Conservation (phyloP, 53 echinoderm and acorn worm species). For the Holothuria leucospilota region DNA sequence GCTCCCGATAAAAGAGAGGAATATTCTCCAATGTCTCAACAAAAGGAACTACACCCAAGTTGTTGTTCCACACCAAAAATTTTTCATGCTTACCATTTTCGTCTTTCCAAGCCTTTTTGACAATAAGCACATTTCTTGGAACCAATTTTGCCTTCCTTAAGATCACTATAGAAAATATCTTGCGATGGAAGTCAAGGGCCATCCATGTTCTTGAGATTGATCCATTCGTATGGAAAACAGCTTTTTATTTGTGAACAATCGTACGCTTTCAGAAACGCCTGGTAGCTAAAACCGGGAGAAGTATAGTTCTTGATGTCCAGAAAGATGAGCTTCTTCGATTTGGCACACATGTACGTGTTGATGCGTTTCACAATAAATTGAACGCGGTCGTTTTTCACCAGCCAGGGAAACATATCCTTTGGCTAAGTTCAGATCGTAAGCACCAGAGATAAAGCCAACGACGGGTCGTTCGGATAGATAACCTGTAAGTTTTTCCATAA, state of each 20-base stretch:
- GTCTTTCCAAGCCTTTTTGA: not conserved
- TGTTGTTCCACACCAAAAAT: slow-evolving; percentile 40
- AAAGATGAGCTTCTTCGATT: slow-evolving; percentile 38
- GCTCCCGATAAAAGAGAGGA: slow-evolving; percentile 7
- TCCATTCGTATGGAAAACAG: not conserved
- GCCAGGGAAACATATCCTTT: slow-evolving; percentile 25
- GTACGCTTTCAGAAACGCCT: too few relatives aligned
- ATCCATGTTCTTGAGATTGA: not conserved
- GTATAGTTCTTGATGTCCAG: slow-evolving; percentile 56
- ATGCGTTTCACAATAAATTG: slow-evolving; percentile 26
- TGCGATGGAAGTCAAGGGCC: not conserved
- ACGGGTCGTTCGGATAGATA: too few relatives aligned
- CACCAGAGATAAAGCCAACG: too few relatives aligned
- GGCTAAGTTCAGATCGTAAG: slow-evolving; percentile 8
- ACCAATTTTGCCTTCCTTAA: slow-evolving; percentile 29
- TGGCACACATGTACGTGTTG: slow-evolving; percentile 44
- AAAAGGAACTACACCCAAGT: slow-evolving; percentile 38
- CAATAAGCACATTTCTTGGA: slow-evolving; percentile 40
- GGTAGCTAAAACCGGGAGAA: slow-evolving; percentile 51
- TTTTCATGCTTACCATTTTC: not conserved
- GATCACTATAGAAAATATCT: slow-evolving; percentile 17
- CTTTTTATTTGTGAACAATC: not conserved
- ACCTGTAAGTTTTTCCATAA: too few relatives aligned
- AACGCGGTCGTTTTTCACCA: slow-evolving; percentile 44
- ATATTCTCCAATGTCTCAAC: slow-evolving; percentile 36